Conservation (phyloP, 2,888 invertebrate genomes). For the Drosophila tripunctata region DNA sequence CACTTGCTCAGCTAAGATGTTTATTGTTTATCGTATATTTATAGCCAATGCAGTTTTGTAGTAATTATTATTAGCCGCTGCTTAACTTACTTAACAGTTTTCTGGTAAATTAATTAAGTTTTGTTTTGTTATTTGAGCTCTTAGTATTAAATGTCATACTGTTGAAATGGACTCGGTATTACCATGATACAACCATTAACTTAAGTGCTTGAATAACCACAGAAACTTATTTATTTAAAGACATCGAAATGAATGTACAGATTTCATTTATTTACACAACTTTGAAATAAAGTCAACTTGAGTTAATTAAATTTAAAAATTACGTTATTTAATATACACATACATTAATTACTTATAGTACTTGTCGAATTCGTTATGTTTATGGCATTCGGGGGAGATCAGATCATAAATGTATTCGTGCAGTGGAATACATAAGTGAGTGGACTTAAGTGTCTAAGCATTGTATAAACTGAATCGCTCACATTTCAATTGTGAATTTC, state of each 20-base stretch:
- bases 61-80: too few relatives aligned
- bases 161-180: slow-evolving; percentile 6
- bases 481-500: slow-evolving; percentile 29
- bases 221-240: slow-evolving; percentile 17
- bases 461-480: slow-evolving; percentile 42
- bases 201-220: slow-evolving; percentile 13
- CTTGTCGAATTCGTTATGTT: not conserved
- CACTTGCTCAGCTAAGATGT: too few relatives aligned
- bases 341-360: slow-evolving; percentile 11
- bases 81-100: not conserved
- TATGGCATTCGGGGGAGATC: slow-evolving; percentile 22
- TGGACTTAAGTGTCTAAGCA: slow-evolving; percentile 45
- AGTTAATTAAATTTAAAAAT: not conserved
- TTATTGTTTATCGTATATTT: too few relatives aligned
- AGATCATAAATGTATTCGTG: slow-evolving; percentile 23
- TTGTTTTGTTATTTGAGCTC: not conserved
- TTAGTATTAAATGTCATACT: not conserved
- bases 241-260: slow-evolving; percentile 19
- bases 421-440: slow-evolving; percentile 13
- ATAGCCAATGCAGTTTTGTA: too few relatives aligned
- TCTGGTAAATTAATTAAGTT: not conserved
- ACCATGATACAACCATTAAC: slow-evolving; percentile 46
- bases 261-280: slow-evolving; percentile 33
- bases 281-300: not conserved
- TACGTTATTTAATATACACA: slow-evolving; percentile 34